phyloP scores from a whole-genome alignment of 2,888 invertebrate genomes.

The Xanthorhoe spadicearia region DNA sequence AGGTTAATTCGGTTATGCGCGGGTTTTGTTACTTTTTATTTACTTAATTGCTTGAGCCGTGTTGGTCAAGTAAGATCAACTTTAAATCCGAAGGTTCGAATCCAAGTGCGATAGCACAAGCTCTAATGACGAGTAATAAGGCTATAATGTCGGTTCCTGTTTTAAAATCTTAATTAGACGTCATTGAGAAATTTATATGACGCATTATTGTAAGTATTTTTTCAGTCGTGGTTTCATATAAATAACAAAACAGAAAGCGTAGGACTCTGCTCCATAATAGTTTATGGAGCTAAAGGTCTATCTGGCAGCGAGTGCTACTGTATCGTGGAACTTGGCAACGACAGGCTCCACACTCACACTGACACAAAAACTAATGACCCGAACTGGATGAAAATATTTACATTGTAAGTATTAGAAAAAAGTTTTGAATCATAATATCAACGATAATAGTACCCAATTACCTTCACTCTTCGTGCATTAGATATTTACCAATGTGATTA shows the following conservation, averaged over 20 bases:
- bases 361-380: constrained; percentile 97
- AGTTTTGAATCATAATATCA: not conserved
- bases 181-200: not conserved
- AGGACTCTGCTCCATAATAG: constrained; percentile 95
- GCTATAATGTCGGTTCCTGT: too few relatives aligned
- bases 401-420: constrained; percentile 88
- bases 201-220: not conserved
- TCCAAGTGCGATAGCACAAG: too few relatives aligned
- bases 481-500: too few relatives aligned
- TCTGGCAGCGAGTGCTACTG: constrained; percentile 97
- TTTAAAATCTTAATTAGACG: too few relatives aligned
- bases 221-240: constrained; percentile 77
- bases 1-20: too few relatives aligned
- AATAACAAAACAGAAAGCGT: constrained; percentile 86
- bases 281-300: constrained; percentile 91
- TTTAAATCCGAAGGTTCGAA: too few relatives aligned
- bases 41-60: too few relatives aligned
- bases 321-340: constrained; percentile 95
- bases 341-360: constrained; percentile 97
- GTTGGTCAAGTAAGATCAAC: too few relatives aligned
- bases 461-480: too few relatives aligned
- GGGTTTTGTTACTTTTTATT: too few relatives aligned
- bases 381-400: constrained; percentile 98
- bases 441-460: too few relatives aligned
- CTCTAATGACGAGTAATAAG: too few relatives aligned